Conservation (phyloP, 1,140 invertebrate genomes). For the Drosophila pseudoobscura region DNA sequence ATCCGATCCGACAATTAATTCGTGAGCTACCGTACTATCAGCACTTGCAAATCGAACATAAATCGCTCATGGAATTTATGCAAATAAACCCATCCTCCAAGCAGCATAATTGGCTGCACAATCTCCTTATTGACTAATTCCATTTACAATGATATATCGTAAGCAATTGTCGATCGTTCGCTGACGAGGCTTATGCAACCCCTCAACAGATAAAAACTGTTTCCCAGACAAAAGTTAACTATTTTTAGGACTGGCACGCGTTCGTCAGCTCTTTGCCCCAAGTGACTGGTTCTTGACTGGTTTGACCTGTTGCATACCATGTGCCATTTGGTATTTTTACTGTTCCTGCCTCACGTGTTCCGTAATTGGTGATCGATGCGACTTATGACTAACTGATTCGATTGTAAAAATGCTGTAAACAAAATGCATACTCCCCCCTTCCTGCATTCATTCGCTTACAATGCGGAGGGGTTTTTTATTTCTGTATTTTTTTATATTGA, state of each 20-base stretch:
- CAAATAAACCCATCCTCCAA: conserved; percentile 10
- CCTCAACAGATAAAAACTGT: background rate
- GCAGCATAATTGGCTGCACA: conserved; percentile 41
- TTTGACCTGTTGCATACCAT: conserved; percentile 60
- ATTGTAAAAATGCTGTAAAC: conserved; percentile 27
- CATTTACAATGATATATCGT: conserved; percentile 32
- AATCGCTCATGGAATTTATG: conserved; percentile 38
- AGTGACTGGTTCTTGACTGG: conserved; percentile 33
- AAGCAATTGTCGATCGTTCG: conserved; percentile 13
- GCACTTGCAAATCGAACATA: conserved; percentile 72
- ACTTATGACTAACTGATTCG: conserved; percentile 16
- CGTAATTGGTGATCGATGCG: conserved; percentile 39
- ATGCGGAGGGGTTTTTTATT: background rate
- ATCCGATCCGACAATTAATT: conserved; percentile 55
- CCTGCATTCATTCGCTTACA: background rate
- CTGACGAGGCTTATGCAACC: conserved; percentile 18
- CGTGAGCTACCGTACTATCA: conserved; percentile 62
- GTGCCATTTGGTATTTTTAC: conserved; percentile 60
- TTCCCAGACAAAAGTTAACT: conserved; percentile 19
- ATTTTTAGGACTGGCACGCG: conserved; percentile 44
- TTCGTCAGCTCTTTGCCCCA: conserved; percentile 14
- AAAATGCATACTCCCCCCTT: conserved; percentile 29
- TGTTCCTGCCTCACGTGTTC: conserved; percentile 66
- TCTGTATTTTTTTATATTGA: conserved; percentile 1
- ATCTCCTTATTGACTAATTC: conserved; percentile 37